Evolutionary conservation across 2,888 invertebrate species (phyloP).

Genomic region (Andrena bicolor): DNA sequence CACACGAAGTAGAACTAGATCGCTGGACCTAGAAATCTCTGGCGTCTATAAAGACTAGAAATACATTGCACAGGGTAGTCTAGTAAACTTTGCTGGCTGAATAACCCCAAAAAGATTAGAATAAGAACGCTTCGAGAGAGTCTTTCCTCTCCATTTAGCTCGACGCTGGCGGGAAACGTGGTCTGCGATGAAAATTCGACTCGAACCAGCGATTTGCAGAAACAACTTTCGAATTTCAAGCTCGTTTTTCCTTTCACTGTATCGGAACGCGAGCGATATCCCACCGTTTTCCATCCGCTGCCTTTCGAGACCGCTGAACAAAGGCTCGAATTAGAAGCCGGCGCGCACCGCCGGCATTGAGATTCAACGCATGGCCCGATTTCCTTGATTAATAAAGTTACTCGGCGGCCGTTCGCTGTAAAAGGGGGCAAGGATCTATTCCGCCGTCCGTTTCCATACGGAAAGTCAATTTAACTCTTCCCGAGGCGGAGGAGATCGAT

Average conservation of each 20-base stretch:
- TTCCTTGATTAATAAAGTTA: constrained; percentile 56
- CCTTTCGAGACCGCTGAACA: constrained; percentile 41
- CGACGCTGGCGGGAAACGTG: not conserved
- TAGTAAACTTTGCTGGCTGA: too few species aligned
- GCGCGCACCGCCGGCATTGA: constrained; percentile 20
- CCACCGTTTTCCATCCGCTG: constrained; percentile 22
- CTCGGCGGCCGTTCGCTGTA: constrained; percentile 29
- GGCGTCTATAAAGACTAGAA: too few species aligned
- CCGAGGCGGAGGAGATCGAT: constrained; percentile 49
- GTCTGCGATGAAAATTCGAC: not conserved
- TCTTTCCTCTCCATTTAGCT: too few species aligned
- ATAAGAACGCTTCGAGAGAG: too few species aligned
- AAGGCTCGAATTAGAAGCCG: constrained; percentile 44
- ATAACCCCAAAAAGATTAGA: too few species aligned
- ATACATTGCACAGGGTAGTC: too few species aligned
- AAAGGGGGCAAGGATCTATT: constrained; percentile 52
- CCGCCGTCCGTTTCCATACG: constrained; percentile 3
- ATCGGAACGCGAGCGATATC: not conserved
- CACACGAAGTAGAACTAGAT: too few species aligned
- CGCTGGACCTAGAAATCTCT: too few species aligned
- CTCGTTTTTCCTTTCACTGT: constrained; percentile 43
- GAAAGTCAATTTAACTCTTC: constrained; percentile 52
- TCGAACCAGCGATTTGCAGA: constrained; percentile 23
- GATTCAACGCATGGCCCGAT: constrained; percentile 54
- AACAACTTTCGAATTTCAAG: constrained; percentile 18